phyloP scores from a whole-genome alignment of 2,113 vertebrate species.

The Narcine bancroftii region DNA sequence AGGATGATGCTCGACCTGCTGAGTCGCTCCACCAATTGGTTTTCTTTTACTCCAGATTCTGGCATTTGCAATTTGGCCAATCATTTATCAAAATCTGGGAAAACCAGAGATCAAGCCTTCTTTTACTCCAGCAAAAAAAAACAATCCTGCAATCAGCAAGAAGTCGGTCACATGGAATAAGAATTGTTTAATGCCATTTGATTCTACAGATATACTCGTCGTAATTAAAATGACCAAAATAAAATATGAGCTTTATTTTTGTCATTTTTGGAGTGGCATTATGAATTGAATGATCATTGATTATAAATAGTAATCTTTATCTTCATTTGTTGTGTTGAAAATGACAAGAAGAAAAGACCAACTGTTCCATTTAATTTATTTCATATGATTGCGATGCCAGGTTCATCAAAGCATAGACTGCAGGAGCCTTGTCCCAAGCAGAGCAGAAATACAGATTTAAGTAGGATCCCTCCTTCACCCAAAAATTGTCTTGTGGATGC shows the following conservation, averaged over 20 bases:
- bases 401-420: neutral
- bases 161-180: neutral
- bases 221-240: neutral
- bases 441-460: neutral
- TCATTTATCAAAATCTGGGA: neutral
- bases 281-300: neutral
- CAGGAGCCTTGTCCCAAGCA: neutral
- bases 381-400: neutral
- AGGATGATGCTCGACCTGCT: too few species aligned
- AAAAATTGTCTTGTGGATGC: neutral
- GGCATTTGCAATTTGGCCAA: too few species aligned
- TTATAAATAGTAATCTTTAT: neutral
- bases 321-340: neutral
- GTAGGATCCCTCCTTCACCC: neutral
- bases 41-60: too few species aligned
- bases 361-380: neutral
- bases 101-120: neutral
- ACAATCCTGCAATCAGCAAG: neutral
- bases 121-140: neutral
- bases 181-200: neutral
- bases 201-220: neutral
- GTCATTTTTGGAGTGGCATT: neutral
- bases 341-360: neutral
- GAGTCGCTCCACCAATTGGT: too few species aligned
- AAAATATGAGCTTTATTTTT: neutral